These are phyloP conservation scores for Trypoxylus dichotomus DNA, from an alignment of 1,140 invertebrate species.

Conservation along the genomic window DNA sequence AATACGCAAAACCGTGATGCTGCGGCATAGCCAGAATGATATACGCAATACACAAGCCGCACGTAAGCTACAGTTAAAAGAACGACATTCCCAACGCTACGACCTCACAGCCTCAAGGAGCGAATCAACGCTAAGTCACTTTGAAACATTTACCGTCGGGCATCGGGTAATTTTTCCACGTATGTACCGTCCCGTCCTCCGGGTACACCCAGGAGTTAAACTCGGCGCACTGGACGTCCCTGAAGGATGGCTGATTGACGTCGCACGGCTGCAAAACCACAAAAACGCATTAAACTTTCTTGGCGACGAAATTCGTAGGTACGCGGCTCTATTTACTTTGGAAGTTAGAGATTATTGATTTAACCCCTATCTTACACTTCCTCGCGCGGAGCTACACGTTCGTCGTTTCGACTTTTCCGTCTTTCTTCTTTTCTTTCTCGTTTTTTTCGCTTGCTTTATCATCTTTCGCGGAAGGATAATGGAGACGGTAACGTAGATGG, in stretches of 20 bases:
- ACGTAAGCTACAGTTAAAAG: background rate
- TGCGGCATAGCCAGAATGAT: background rate
- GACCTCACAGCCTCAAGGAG: background rate
- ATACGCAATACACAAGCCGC: background rate
- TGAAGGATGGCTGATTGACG: conserved; percentile 45
- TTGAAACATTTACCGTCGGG: conserved; percentile 42
- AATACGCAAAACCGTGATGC: background rate
- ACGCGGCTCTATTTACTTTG: background rate
- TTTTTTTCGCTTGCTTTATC: background rate
- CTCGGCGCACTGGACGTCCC: conserved; percentile 50
- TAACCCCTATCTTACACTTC: conserved; percentile 14
- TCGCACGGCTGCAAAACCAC: conserved; percentile 46
- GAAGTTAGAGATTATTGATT: conserved; percentile 21
- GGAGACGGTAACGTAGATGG: background rate
- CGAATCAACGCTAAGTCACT: background rate
- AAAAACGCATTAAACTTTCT: conserved; percentile 23
- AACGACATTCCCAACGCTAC: background rate
- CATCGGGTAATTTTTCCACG: conserved; percentile 48
- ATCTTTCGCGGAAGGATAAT: background rate
- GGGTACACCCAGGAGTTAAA: conserved; percentile 52
- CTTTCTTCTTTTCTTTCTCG: background rate
- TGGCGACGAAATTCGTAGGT: background rate
- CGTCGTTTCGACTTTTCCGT: background rate
- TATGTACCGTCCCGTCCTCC: conserved; percentile 50
- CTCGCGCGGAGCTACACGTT: background rate